Base-by-base conservation (phyloP, 2,888 invertebrate genomes). In the Hydriomena furcata region DNA sequence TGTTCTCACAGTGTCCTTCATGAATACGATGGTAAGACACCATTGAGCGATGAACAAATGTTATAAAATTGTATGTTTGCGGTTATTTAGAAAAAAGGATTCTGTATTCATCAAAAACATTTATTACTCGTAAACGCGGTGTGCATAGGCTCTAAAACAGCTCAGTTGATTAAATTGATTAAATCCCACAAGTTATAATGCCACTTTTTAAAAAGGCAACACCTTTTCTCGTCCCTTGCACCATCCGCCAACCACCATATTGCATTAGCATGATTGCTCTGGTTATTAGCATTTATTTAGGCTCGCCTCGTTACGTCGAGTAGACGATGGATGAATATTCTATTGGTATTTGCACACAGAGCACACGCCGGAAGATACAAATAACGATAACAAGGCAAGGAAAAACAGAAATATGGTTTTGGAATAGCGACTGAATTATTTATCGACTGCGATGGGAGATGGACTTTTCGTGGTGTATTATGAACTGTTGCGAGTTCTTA, bases 211-310 rank as follows among this genome's bases (percentile, higher is more conserved):
- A 17, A n/a, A n/a, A n/a, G n/a, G n/a, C 20, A n/a, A 24, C 5
- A 1, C 7, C 7, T 36, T 23, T 35, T 65, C 61, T 56, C 46
- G 20, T 60, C 37, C 50, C 53, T 79, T 76, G 62, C 12, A 57
- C 71, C 75, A 71, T 44, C 60, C 43, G 23, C 43, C 44, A 66
- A 68, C 65, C 50, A 66, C 72, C 73, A 76, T 79, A 82, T 79
- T 76, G 76, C 80, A 79, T 83, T 81, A 84, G 79, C 79, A 84
- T 81, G 83, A 84, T 84, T 84, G 80, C 76, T 67, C 61, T 61
- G 71, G 78, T 79, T 82, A 84, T 83, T 82, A 82, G 81, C 83
- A 84, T 84, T 84, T 82, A 79, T 84, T 85, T 80, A 77, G 78
- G 76, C 70, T 71, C 60, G 76, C 70, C 73, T 82, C 77, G 77